These are phyloP conservation scores for Acridotheres tristis DNA, from an alignment of 2,797 vertebrate species.

Conservation along the genomic window DNA sequence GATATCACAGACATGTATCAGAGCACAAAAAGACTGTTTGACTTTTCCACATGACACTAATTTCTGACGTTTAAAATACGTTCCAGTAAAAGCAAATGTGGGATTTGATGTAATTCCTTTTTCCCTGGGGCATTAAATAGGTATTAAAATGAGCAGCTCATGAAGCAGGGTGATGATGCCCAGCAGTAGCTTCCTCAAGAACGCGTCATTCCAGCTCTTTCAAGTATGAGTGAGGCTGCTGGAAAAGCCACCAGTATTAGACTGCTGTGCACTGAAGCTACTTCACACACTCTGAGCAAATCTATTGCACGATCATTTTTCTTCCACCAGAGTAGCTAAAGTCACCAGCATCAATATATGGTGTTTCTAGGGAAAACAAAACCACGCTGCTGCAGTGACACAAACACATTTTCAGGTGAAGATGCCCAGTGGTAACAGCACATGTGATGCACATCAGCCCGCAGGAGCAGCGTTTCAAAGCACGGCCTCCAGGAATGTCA, in stretches of 20 bases:
- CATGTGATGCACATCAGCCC: not conserved
- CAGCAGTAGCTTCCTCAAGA: not conserved
- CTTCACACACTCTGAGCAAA: not conserved
- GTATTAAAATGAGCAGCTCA: not conserved
- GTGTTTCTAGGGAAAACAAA: not conserved
- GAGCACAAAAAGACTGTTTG: not conserved
- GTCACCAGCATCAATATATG: not conserved
- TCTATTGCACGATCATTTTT: not conserved
- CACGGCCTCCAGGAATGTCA: not conserved
- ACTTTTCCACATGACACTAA: not conserved
- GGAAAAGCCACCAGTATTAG: not conserved
- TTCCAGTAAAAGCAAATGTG: not conserved
- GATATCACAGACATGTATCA: not conserved
- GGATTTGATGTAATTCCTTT: not conserved
- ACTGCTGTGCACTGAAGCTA: rapidly evolving
- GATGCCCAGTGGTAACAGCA: not conserved
- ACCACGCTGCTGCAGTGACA: not conserved
- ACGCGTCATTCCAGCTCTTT: not conserved
- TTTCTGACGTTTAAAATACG: not conserved
- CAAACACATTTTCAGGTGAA: not conserved
- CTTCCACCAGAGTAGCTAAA: not conserved
- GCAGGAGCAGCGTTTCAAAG: rapidly evolving
- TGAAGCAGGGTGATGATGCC: not conserved
- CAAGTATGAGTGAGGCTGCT: not conserved
- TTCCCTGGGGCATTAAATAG: not conserved